Base-by-base conservation (phyloP, 2,888 invertebrate species). In the Drosophila mimetica region DNA sequence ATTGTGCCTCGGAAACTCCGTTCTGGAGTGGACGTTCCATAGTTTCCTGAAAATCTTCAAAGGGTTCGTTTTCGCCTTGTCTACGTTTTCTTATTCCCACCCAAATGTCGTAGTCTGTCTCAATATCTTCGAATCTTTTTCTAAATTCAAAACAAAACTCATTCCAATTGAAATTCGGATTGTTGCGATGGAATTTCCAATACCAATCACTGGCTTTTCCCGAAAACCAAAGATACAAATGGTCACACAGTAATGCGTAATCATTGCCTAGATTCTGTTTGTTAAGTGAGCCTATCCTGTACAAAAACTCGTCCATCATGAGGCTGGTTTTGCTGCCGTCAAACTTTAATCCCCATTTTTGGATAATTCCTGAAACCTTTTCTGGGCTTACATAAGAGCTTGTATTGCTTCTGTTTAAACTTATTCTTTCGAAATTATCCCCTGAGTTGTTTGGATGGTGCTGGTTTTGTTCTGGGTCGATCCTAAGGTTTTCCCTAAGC, bases 171-270 rank as follows among this genome's bases (percentile, higher is more conserved):
- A 22, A 50, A 22, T 50, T 50, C 1, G 20, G 34, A 34, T 22
- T 48, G 48, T 48, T 48, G n/a, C 34, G 34, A 34, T 48, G 20
- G 4, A 48, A 48, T 9, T 32, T 48, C 47, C 32, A 48, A n/a
- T 48, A 48, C 48, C 32, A 34, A 48, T 20, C 32, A 5, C 48
- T 48, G 8, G 32, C 32, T 34, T 48, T 48, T 48, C 20, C 48
- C n/a, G 32, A 20, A n/a, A 34, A 48, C 9, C 20, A 18, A 20
- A 34, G 48, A 20, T 48, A 34, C 9, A 48, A 48, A 34, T 48
- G 32, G 48, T 48, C 48, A 14, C 48, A 48, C 9, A 34, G n/a
- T 18, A 47, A 18, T 16, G 16, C 16, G 11, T 30, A 47, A 47
- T 47, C 46, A 32, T 30, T 47, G 13, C 18, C 13, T 20, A 20